Percentiles rank a stretch among this genome's conserved stretches.
Conservation (phyloP, 2,797 vertebrate genomes). For the Lutra lutra region DNA sequence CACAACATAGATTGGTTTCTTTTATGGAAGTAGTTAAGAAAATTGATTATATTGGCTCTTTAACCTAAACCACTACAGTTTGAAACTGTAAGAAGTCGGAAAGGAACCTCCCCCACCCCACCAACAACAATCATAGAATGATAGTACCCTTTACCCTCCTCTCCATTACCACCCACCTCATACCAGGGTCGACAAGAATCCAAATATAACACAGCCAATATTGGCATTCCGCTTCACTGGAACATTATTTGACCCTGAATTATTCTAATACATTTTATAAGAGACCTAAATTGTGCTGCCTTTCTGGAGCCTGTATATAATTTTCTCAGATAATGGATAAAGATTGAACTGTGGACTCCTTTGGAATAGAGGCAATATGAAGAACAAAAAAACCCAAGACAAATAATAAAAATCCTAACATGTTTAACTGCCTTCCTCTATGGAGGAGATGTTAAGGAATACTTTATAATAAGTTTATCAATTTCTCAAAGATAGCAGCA, state of each 20-base stretch:
- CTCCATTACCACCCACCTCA: too few relatives aligned
- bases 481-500: background rate
- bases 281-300: background rate
- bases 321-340: constrained; percentile 15
- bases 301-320: background rate
- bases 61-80: background rate
- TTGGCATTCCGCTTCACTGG: background rate
- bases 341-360: background rate
- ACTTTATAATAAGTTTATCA: background rate
- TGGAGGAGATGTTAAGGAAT: background rate
- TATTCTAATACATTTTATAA: background rate
- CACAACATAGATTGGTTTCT: background rate
- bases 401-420: background rate
- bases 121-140: background rate
- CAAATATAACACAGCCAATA: background rate
- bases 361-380: background rate
- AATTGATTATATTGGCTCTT: background rate
- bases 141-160: background rate
- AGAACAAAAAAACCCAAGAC: background rate
- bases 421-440: background rate
- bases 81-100: background rate
- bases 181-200: background rate
- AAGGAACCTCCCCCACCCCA: background rate
- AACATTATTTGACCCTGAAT: background rate
- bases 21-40: background rate